Conservation (phyloP, 2,888 invertebrate genomes). For the Tetropium fuscum region DNA sequence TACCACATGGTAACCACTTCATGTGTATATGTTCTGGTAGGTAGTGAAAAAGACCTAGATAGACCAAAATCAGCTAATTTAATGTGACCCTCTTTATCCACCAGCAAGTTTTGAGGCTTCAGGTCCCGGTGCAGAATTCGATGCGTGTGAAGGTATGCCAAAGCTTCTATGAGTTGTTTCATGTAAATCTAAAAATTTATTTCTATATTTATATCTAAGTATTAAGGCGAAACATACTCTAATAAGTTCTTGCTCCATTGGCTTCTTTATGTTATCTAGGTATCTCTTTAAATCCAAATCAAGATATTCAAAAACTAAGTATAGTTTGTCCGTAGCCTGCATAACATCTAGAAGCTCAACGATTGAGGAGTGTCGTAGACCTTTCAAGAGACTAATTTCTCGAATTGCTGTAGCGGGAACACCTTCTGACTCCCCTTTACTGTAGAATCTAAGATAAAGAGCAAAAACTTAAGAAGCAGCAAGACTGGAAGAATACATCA, state of each 20-base stretch:
- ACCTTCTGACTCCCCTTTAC: constrained; percentile 90
- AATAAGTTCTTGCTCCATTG: constrained; percentile 73
- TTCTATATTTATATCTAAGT: not conserved
- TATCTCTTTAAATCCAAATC: constrained; percentile 94
- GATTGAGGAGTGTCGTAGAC: constrained; percentile 89
- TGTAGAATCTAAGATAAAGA: constrained; percentile 55
- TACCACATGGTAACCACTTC: constrained; percentile 98
- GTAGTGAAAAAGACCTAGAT: constrained; percentile 92
- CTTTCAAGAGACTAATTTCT: constrained; percentile 94
- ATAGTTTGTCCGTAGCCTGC: constrained; percentile 85
- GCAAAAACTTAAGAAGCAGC: not conserved
- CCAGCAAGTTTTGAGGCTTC: constrained; percentile 95
- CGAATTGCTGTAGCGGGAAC: constrained; percentile 97
- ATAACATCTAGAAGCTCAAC: constrained; percentile 92
- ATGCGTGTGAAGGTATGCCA: constrained; percentile 91
- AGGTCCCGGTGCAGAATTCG: constrained; percentile 93
- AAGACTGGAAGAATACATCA: not conserved
- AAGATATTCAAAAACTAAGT: constrained; percentile 94
- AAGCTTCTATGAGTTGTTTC: constrained; percentile 87
- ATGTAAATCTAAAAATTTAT: constrained; percentile 76
- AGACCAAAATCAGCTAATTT: constrained; percentile 98
- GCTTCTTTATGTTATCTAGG: constrained; percentile 78
- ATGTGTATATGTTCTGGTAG: constrained; percentile 94
- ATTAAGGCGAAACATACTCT: constrained; percentile 69
- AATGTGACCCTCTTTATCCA: constrained; percentile 87